Evolutionary conservation across 2,113 vertebrate species (phyloP).

Genomic region (Vulpes ferrilata): DNA sequence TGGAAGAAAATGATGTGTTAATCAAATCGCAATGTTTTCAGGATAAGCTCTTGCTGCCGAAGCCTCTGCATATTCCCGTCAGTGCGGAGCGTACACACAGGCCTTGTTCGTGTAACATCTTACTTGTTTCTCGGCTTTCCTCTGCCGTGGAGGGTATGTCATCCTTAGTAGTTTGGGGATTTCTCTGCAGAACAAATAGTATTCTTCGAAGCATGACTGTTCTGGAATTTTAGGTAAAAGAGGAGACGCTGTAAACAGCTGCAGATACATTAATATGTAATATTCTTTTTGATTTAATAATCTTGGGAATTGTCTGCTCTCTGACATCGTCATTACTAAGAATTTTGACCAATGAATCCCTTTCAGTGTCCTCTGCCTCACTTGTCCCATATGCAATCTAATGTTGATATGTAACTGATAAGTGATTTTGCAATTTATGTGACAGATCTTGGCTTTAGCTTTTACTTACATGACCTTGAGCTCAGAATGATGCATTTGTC

Average conservation of each 20-base stretch:
- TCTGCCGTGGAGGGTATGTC: not conserved
- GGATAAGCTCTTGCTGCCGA: not conserved
- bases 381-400: not conserved
- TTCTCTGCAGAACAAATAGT: not conserved
- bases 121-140: not conserved
- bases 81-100: not conserved
- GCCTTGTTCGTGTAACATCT: not conserved
- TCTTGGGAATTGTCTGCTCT: not conserved
- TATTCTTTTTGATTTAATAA: not conserved
- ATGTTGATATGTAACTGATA: not conserved
- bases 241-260: not conserved
- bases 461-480: not conserved
- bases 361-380: not conserved
- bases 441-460: not conserved
- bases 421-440: not conserved
- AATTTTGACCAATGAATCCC: not conserved
- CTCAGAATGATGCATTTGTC: not conserved
- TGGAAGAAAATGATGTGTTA: slow-evolving; percentile 11
- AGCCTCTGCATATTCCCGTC: not conserved
- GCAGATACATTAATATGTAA: not conserved
- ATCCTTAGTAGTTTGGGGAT: not conserved
- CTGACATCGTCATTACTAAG: not conserved
- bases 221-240: not conserved
- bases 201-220: not conserved
- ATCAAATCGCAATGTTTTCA: slow-evolving; percentile 38